These are phyloP conservation scores for Gnathonemus longibarbis DNA, from an alignment of 2,113 vertebrate genomes.

Conservation along the genomic window DNA sequence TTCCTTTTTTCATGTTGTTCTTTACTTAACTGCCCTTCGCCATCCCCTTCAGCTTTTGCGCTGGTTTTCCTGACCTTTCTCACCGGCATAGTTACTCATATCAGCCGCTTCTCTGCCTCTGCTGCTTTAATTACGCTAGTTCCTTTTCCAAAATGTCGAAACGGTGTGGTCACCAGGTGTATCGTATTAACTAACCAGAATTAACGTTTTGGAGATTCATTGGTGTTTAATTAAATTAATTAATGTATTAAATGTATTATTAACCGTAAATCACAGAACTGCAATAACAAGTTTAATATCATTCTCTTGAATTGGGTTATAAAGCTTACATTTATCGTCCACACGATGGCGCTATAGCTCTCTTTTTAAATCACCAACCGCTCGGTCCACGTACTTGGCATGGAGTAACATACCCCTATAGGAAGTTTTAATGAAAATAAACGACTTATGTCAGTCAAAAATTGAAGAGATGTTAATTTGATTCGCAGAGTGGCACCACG, in stretches of 20 bases:
- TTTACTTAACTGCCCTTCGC: conserved; percentile 16
- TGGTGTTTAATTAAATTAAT: neutral
- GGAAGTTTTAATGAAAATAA: neutral
- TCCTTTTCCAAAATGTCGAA: neutral
- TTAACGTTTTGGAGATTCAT: neutral
- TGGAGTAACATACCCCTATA: neutral
- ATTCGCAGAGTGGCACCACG: neutral
- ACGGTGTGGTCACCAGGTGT: neutral
- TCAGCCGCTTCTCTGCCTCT: neutral
- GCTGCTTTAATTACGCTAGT: neutral
- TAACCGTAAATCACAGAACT: neutral
- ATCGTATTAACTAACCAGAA: neutral
- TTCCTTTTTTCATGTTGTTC: conserved; percentile 46
- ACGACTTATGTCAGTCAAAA: neutral
- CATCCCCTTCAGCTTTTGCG: neutral
- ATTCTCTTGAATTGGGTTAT: neutral
- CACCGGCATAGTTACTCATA: conserved; percentile 21
- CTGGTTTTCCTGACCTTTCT: neutral
- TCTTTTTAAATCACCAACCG: neutral
- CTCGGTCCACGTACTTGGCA: neutral
- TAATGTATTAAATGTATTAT: neutral
- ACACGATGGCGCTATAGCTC: neutral
- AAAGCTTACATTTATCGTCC: neutral
- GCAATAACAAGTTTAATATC: neutral
- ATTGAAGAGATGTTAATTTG: neutral